Evolutionary conservation across 2,888 invertebrate genomes (phyloP), one percentile per base, ranked within the genome.

Genomic region (Drosophila nr. perissopoda): DNA sequence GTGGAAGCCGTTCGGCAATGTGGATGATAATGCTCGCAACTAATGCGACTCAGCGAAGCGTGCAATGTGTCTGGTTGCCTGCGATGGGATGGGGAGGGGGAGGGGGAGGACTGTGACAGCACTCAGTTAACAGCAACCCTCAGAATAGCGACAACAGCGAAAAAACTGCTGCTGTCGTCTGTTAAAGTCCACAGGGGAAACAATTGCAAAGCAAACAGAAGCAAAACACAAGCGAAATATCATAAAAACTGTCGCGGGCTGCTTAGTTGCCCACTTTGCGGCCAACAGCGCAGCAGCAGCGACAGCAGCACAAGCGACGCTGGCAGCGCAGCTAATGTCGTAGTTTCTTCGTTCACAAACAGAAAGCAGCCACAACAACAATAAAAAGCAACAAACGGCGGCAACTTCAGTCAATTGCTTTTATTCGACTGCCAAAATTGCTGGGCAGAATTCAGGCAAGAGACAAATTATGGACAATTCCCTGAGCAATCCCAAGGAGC

Each of bases 181-280:
- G 72, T 53, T 73, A 62, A 38, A 38, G 27, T 27, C 66, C 45
- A 42, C 63, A 86, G 90, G 82, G 83, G 86, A 89, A 85, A 80
- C 75, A 89, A 86, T 82, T 85, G 90, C 86, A 82, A 77, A 82
- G 51, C 80, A 84, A 87, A 87, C 77, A 70, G 64, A 36, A 66
- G 36, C 27, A 63, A 74, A 62, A 58, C 42, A 61, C 64, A 38
- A 33, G 61, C 62, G 45, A 60, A 69, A 82, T 66, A 62, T 75
- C 72, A 78, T 65, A 72, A 81, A 75, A 83, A 84, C 84, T 67
- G 68, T 71, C 69, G 71, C 72, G 72, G 53, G 61, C 48, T 73
- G 77, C 73, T 65, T 67, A 73, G 73, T 63, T 73, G 66, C 52
- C 62, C 56, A 58, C 54, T 69, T 74, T 69, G 49, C 48, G 78